These are phyloP conservation scores for Rhizoglyphus robini DNA, from an alignment of 1,140 invertebrate genomes.

Conservation along the genomic window DNA sequence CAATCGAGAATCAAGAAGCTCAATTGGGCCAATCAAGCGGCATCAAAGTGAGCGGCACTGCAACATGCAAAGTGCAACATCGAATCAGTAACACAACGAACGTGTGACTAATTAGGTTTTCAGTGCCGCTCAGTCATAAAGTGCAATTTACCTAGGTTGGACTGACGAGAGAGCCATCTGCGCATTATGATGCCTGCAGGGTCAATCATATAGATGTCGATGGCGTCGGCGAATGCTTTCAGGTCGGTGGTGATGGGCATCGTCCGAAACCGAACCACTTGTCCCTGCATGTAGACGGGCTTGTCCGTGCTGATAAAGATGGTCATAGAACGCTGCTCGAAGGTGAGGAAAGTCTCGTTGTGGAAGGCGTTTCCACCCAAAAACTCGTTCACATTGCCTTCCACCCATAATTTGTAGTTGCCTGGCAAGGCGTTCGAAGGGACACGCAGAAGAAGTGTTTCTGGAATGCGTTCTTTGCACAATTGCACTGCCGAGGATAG, in stretches of 20 bases:
- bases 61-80: too few relatives aligned
- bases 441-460: conserved; percentile 64
- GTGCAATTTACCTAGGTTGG: conserved; percentile 35
- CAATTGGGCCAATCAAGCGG: too few relatives aligned
- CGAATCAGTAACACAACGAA: too few relatives aligned
- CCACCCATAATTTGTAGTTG: conserved; percentile 67
- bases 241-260: conserved; percentile 78
- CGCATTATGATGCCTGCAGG: conserved; percentile 69
- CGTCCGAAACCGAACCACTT: conserved; percentile 69
- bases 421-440: conserved; percentile 65
- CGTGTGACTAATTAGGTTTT: too few relatives aligned
- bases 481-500: conserved; percentile 56
- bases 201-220: conserved; percentile 78
- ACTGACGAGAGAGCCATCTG: conserved; percentile 72
- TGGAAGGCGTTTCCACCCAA: conserved; percentile 67
- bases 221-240: conserved; percentile 66
- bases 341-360: conserved; percentile 61
- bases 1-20: too few relatives aligned
- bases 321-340: conserved; percentile 78
- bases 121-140: too few relatives aligned
- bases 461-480: conserved; percentile 61
- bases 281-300: conserved; percentile 83
- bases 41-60: too few relatives aligned
- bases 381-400: conserved; percentile 68
- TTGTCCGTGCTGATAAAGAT: conserved; percentile 91